Percentiles rank a stretch among this genome's conserved stretches.
phyloP scores from a whole-genome alignment of 2,797 vertebrate species.

The Sorex maritimensis region DNA sequence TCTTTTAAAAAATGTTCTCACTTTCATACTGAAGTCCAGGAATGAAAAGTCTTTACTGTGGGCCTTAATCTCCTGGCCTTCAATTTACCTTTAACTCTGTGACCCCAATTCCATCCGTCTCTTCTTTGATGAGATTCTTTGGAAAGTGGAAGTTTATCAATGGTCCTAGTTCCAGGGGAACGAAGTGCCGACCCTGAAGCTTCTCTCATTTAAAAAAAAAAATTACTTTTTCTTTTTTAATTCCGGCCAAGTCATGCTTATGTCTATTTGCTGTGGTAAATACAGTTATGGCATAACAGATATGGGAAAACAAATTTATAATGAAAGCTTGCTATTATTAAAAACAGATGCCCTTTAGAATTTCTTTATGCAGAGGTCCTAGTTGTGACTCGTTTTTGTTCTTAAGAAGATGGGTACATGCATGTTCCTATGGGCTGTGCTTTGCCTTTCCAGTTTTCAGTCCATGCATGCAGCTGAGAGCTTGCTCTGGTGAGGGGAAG shows the following conservation, averaged over 20 bases:
- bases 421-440: not conserved
- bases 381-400: not conserved
- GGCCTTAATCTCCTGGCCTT: conserved; percentile 33
- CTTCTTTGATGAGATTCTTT: conserved; percentile 25
- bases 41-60: not conserved
- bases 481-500: not conserved
- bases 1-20: not conserved
- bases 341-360: not conserved
- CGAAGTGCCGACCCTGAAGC: not conserved
- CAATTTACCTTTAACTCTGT: conserved; percentile 43
- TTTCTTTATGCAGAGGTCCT: conserved; percentile 25
- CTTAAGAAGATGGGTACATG: not conserved
- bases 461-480: not conserved
- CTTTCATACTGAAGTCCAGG: not conserved
- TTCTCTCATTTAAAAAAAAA: not conserved
- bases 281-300: conserved; percentile 6
- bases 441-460: conserved; percentile 24
- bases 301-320: conserved; percentile 1
- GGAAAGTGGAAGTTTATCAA: not conserved
- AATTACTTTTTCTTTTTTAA: not conserved
- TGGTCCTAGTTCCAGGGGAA: not conserved
- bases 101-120: not conserved
- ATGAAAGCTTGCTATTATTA: not conserved
- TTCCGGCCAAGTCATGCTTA: conserved; percentile 32
- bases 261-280: conserved; percentile 34